Base-by-base conservation (phyloP, 64 coral and sea anemone species). In the Montipora foliosa region DNA sequence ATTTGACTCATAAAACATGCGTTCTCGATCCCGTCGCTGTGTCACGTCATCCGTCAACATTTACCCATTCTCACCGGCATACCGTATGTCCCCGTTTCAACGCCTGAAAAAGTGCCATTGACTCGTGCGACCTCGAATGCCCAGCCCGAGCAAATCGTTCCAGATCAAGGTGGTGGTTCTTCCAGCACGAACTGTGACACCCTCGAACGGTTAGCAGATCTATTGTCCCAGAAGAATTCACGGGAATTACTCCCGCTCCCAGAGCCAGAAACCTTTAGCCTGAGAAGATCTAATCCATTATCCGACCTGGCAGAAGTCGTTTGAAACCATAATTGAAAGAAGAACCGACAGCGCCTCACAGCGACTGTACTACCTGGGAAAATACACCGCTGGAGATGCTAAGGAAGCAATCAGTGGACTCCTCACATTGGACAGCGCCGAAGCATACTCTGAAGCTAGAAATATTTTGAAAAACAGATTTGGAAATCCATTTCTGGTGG, bases 401-500 rank as follows among this genome's bases (percentile, higher is more conserved):
- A 92, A 92, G 14, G 90, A 92, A 84, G 69, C 79, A 45, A 94
- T 94, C 25, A 82, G 71, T 6, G 87, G 93, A 0, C 44, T 78
- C 48, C 17, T 95, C 8, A 52, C 75, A 5, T 61, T 78, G 4
- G 88, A 79, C 16, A 73, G 29, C 37, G 24, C 11, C 14, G 48
- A 67, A 44, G 79, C 93, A 14, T 95, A 90, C 61, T 2, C 11
- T 3, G 37, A 90, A 90, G 88, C 70, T 19, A 90, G 74, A 48
- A 52, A 53, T 24, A 37, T 87, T 1, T 22, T 95, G 5, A 8
- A 6, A 19, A 13, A 84, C 6, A 79, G 80, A 2, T 90, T 87
- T 57, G 81, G 89, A 72, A 91, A 95, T 79, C 88, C 88, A 20
- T 95, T 91, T 52, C 44, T 87, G 4, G 88, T 95, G 1, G 94